Evolutionary conservation across 2,113 vertebrate species (phyloP).

Genomic region (Herpetotheres cachinnans): DNA sequence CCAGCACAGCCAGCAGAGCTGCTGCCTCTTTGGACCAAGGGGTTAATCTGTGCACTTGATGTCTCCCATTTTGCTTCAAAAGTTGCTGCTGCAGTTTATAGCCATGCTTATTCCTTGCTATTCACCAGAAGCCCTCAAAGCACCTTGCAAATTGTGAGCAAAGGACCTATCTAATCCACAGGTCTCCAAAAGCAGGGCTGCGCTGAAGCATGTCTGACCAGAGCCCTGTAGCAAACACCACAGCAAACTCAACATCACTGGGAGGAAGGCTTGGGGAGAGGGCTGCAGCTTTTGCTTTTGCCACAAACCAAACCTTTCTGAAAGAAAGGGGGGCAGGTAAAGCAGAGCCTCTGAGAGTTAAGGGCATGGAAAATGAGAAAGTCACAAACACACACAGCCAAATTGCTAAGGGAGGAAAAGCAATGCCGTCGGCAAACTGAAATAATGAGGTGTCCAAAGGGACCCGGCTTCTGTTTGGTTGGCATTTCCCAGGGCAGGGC

Average conservation of each 20-base stretch:
- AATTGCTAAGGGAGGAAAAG: constrained; percentile 21
- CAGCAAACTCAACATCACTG: neutral
- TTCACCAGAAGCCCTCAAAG: neutral
- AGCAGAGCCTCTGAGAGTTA: neutral
- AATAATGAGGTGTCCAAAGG: constrained; percentile 43
- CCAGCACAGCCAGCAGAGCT: neutral
- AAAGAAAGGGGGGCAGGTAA: neutral
- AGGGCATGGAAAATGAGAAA: constrained; percentile 27
- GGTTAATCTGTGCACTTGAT: neutral
- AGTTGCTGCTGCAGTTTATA: neutral
- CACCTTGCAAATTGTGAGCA: neutral
- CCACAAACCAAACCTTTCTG: neutral
- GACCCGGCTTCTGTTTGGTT: neutral
- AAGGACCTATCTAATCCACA: neutral
- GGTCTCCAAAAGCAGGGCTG: neutral
- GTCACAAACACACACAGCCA: neutral
- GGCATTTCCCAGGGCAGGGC: neutral
- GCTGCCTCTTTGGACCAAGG: neutral
- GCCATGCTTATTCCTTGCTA: neutral
- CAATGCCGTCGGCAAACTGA: neutral
- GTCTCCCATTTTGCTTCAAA: neutral
- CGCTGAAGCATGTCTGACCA: neutral
- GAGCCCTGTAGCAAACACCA: neutral
- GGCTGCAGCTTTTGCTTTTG: neutral
- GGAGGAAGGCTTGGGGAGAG: neutral